Evolutionary conservation across 2,113 vertebrate genomes (phyloP).

Genomic region (Aphelocoma coerulescens): DNA sequence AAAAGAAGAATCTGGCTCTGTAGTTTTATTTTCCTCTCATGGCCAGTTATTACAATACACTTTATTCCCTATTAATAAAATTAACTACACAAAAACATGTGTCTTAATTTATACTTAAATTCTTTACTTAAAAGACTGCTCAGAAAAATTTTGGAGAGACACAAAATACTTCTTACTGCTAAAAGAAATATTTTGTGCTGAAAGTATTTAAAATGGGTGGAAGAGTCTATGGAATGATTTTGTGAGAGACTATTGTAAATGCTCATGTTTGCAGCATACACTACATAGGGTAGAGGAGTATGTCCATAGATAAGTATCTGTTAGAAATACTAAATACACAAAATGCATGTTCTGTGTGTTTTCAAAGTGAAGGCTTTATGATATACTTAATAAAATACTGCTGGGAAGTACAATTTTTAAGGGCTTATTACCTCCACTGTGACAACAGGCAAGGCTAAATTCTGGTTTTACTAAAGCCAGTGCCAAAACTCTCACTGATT

Average conservation of each 20-base stretch:
- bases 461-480: background rate
- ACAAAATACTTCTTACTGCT: background rate
- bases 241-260: background rate
- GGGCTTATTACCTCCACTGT: background rate
- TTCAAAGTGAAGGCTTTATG: background rate
- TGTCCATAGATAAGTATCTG: background rate
- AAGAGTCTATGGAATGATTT: background rate
- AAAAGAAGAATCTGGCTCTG: background rate
- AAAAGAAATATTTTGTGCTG: background rate
- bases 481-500: background rate
- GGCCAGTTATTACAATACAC: background rate
- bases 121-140: background rate
- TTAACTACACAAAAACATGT: background rate
- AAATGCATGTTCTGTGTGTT: background rate
- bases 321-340: background rate
- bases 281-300: background rate
- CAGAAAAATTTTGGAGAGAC: background rate
- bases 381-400: background rate
- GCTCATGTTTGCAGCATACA: background rate
- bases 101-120: background rate
- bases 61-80: background rate
- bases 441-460: background rate
- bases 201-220: background rate
- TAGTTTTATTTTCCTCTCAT: background rate
- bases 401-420: background rate